Evolutionary conservation across 2,888 invertebrate genomes (phyloP).

Genomic region (Agrochola circellaris): DNA sequence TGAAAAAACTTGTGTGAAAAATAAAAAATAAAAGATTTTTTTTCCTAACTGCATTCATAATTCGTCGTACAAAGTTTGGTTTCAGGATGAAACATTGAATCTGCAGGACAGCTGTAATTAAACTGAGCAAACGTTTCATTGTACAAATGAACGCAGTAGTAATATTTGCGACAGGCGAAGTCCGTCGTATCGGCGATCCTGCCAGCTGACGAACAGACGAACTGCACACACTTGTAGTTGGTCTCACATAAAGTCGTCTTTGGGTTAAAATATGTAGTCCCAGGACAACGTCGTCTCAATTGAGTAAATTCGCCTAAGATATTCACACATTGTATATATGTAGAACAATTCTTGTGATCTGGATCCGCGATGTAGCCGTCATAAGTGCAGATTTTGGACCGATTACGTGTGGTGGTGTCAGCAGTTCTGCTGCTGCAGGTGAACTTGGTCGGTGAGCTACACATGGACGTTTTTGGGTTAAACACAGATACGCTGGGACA

Average conservation of each 20-base stretch:
- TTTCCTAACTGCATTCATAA: constrained; percentile 14
- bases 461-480: constrained; percentile 20
- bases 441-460: constrained; percentile 15
- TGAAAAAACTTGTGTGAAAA: neutral
- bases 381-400: constrained; percentile 5
- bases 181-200: constrained; percentile 31
- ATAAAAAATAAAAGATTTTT: neutral
- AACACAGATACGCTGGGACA: constrained; percentile 35
- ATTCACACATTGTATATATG: constrained; percentile 46
- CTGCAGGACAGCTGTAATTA: constrained; percentile 27
- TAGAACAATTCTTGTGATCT: constrained; percentile 18
- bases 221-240: constrained; percentile 11
- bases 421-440: neutral
- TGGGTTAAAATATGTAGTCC: constrained; percentile 37
- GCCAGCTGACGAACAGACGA: constrained; percentile 25
- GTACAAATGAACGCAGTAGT: constrained; percentile 29
- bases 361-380: constrained; percentile 42
- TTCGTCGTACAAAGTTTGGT: constrained; percentile 25
- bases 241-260: constrained; percentile 42
- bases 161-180: constrained; percentile 24
- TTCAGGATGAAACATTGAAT: constrained; percentile 24
- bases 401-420: neutral
- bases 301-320: constrained; percentile 29
- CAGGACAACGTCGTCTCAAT: constrained; percentile 27
- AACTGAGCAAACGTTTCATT: constrained; percentile 32